Percentiles rank a stretch among this genome's conserved stretches.
Conservation (phyloP, 1,140 invertebrate genomes). For the Microplitis mediator region DNA sequence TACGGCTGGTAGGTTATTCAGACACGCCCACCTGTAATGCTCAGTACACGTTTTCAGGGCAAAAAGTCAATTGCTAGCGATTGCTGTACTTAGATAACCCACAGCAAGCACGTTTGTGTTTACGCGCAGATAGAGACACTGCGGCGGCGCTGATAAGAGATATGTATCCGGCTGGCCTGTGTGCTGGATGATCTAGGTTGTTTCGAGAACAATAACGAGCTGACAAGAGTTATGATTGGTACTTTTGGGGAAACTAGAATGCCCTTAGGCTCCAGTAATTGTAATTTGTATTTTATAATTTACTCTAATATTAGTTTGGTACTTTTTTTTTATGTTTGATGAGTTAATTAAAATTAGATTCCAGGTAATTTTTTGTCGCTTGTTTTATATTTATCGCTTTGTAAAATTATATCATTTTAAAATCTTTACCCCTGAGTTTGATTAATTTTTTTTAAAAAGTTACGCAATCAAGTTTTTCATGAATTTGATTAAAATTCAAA, state of each 20-base stretch:
- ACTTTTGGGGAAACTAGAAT: neutral
- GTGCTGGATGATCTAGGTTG: slow-evolving; percentile 9
- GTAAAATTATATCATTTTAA: too few relatives aligned
- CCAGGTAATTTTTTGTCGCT: too few relatives aligned
- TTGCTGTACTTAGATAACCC: slow-evolving; percentile 24
- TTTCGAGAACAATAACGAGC: slow-evolving; percentile 4
- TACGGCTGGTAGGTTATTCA: neutral
- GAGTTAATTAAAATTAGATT: too few relatives aligned
- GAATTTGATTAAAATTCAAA: too few relatives aligned
- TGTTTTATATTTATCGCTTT: too few relatives aligned
- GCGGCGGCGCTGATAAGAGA: slow-evolving; percentile 21
- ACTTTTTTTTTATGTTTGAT: too few relatives aligned
- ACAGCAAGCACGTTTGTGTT: slow-evolving; percentile 12
- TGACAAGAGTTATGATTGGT: neutral
- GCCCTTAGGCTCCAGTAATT: too few relatives aligned
- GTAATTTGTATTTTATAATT: too few relatives aligned
- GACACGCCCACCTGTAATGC: slow-evolving; percentile 10
- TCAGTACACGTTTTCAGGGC: slow-evolving; percentile 14
- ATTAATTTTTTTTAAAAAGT: too few relatives aligned
- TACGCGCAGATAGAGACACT: slow-evolving; percentile 25
- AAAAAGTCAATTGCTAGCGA: slow-evolving; percentile 28
- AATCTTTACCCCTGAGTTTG: too few relatives aligned
- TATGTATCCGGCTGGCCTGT: slow-evolving; percentile 3
- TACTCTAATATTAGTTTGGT: too few relatives aligned
- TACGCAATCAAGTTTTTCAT: too few relatives aligned